A percentile compares a stretch with the other conserved stretches of the same genome.
phyloP scores from a whole-genome alignment of 1,140 invertebrate species.

The Lordiphosa collinella region DNA sequence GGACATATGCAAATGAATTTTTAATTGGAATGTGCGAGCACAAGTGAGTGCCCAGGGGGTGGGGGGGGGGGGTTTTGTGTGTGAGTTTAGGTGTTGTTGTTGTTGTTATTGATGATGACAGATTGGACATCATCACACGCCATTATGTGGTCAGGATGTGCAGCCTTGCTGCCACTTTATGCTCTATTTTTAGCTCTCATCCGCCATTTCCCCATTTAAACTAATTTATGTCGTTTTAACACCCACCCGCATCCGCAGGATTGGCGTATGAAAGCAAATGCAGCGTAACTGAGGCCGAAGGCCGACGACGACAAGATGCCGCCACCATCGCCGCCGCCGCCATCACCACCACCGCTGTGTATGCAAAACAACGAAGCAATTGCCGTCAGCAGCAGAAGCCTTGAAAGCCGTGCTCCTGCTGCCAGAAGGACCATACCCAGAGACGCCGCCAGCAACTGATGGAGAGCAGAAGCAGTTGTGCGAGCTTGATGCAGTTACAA shows the following conservation, averaged over 20 bases:
- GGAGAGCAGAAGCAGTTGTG: conserved; percentile 2
- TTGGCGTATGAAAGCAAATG: conserved; percentile 8
- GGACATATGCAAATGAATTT: conserved; percentile 54
- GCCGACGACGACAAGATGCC: conserved; percentile 42
- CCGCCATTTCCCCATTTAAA: conserved; percentile 21
- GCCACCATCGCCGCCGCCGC: conserved; percentile 14
- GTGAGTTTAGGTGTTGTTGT: conserved; percentile 9
- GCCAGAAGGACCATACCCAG: conserved; percentile 2
- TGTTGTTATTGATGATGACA: conserved; percentile 47
- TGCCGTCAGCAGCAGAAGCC: conserved; percentile 31
- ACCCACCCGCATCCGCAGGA: conserved; percentile 6
- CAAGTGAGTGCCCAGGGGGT: conserved; percentile 1
- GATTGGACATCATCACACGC: conserved; percentile 33
- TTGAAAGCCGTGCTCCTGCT: conserved; percentile 26
- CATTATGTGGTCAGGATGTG: conserved; percentile 15
- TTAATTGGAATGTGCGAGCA: conserved; percentile 39
- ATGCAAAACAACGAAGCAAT: conserved; percentile 14
- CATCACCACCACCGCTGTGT: not conserved
- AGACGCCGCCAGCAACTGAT: conserved; percentile 36
- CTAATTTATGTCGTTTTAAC: conserved; percentile 54
- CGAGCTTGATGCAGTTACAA: conserved; percentile 32
- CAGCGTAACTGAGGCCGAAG: conserved; percentile 43
- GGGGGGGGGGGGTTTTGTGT: not conserved
- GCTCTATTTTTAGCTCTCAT: conserved; percentile 36
- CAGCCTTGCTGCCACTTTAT: not conserved